Evolutionary conservation across 1,140 invertebrate genomes (phyloP), one percentile per base, ranked within the genome.

Genomic region (Bombus superbus): DNA sequence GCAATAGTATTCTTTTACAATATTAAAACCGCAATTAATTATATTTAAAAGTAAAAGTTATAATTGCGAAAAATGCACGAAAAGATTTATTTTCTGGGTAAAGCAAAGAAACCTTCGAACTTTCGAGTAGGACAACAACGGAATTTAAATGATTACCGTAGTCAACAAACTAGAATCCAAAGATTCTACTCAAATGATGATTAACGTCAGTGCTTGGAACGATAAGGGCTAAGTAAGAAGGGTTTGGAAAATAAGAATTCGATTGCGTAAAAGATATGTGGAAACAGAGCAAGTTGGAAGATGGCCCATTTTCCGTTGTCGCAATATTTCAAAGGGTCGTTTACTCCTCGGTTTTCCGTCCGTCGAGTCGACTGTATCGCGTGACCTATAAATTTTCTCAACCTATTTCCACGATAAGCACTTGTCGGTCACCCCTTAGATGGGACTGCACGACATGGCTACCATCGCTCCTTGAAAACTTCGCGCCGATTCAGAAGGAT

Each of bases 311-410:
- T 25, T 5, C 4, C n/a, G 22, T 22, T 47, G 47, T 22, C 18
- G n/a, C 10, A 15, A 47, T 38, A 75, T 47, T 47, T 28, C 11
- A 75, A 82, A 75, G 32, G 32, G 78, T 68, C 86, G 57, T 86
- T 73, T 22, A 40, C 38, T 73, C 53, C 13, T 8, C 10, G 57
- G 2, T 73, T 64, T 82, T 35, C 32, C 11, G 18, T 57, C 59
- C 15, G 53, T 59, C 76, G 57, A 80, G 11, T 40, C 74, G 42
- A 47, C 59, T 69, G 35, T 83, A 32, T 47, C 72, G 57, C 44
- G 32, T 64, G 87, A 87, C 89, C 89, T 90, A 90, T 59, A 90
- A 87, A 90, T 83, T 85, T 90, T 68, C 87, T 69, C 75, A 87
- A 91, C 89, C 89, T 77, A 86, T 77, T 91, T 89, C 44, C 25